Percentiles rank a stretch among this genome's conserved stretches.
phyloP scores from a whole-genome alignment of 2,113 vertebrate genomes.

The Noturus placidus region DNA sequence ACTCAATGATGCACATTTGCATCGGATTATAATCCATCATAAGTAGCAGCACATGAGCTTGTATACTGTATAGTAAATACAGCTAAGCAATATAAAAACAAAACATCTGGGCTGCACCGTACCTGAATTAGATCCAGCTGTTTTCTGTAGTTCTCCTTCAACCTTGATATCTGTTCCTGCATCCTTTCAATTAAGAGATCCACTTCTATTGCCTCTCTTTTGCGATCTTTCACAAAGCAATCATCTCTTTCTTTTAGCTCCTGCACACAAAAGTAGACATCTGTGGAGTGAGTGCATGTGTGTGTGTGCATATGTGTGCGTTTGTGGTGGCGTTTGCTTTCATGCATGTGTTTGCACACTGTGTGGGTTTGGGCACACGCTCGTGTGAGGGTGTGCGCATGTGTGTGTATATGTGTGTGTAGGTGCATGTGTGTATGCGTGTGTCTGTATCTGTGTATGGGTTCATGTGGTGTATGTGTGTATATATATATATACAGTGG shows the following conservation, averaged over 20 bases:
- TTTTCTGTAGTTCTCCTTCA: slow-evolving; percentile 74
- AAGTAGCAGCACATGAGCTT: no score
- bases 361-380: no score
- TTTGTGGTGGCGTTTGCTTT: no score
- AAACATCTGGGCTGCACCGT: neutral
- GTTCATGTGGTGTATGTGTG: neutral
- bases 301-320: no score
- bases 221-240: slow-evolving; percentile 79
- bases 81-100: neutral
- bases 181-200: slow-evolving; percentile 80
- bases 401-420: no score
- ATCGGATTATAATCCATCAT: neutral
- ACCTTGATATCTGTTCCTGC: slow-evolving; percentile 76
- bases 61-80: no score
- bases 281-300: no score
- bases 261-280: slow-evolving; percentile 63
- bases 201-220: slow-evolving; percentile 78
- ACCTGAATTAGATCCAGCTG: slow-evolving; percentile 78
- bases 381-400: no score
- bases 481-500: no score
- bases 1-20: neutral
- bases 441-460: no score
- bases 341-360: no score
- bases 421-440: no score
- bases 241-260: slow-evolving; percentile 80